phyloP scores from a whole-genome alignment of 2,113 vertebrate genomes.

The Hemiscyllium ocellatum region DNA sequence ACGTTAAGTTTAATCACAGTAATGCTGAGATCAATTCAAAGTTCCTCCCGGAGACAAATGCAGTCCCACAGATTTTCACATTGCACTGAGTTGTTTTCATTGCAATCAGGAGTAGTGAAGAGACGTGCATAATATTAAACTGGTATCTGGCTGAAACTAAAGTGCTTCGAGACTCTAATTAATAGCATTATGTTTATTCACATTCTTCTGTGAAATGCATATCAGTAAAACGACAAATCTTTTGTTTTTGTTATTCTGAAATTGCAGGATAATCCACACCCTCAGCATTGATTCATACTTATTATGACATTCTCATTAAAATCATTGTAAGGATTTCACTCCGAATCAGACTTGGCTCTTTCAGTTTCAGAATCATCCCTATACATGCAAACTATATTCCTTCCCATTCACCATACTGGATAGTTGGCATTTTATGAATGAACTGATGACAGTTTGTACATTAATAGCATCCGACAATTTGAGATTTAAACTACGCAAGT shows the following conservation, averaged over 20 bases:
- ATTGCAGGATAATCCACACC: background rate
- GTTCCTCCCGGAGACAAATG: no score
- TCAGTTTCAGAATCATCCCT: no score
- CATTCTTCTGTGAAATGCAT: background rate
- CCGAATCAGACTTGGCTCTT: no score
- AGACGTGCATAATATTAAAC: background rate
- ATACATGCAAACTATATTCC: no score
- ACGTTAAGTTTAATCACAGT: background rate
- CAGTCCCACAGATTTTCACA: background rate
- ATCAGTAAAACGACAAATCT: background rate
- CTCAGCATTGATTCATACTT: background rate
- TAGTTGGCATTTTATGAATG: no score
- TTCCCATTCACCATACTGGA: no score
- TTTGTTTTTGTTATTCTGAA: background rate
- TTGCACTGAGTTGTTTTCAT: background rate
- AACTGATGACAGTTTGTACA: no score
- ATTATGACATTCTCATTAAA: no score
- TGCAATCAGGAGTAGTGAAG: background rate
- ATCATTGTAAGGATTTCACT: no score
- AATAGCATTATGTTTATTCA: background rate
- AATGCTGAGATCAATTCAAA: background rate
- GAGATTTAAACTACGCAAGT: no score
- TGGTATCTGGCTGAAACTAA: background rate
- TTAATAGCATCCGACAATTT: no score
- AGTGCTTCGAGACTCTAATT: background rate